Base-by-base conservation (phyloP, 2,888 invertebrate genomes). In the Stramonita haemastoma region DNA sequence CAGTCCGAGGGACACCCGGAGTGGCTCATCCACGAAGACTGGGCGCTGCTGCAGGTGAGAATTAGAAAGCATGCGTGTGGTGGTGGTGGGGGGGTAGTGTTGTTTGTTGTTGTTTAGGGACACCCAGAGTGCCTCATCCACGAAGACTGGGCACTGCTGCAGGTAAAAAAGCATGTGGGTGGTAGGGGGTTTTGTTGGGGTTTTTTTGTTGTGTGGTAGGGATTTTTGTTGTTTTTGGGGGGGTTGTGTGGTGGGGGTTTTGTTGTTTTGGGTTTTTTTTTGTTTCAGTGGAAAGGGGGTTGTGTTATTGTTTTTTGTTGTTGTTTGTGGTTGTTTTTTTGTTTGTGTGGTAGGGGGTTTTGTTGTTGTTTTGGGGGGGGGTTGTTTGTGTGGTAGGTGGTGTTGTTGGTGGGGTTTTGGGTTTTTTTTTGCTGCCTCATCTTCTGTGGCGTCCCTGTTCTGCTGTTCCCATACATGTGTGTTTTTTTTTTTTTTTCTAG, bases 1-100 rank as follows among this genome's bases (percentile, higher is more conserved):
- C 87, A 90, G 77, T 88, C 88, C 1, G 88, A 88, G 84, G 88
- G 88, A 8, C 88, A 90, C 81, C 97, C 98, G 91, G 98, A 98
- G 93, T 99, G 99, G 99, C 97, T 98, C 92, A 97, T 98, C 90
- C 97, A 98, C 95, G 99, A 99, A 96, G 99, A 99, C 96, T 98
- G 98, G 97, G 97, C 98, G 56, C 97, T 99, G 90, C 96, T 99
- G 73, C 95, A 95, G 95, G 95, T 95, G 89, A 29, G 87, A 1
- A n/a, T n/a, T n/a, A n/a, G n/a, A n/a, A n/a, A n/a, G n/a, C n/a
- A n/a, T 85, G n/a, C 2, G 11, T 46, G 85, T 11, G 57, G 36
- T 13, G 17, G 22, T 70, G 70, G 70, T 70, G 70, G n/a, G n/a
- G 17, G 70, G 70, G 26, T n/a, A 26, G 70, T n/a, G n/a, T n/a